A percentile compares a stretch with the other conserved stretches of the same genome.
These are phyloP conservation scores for Procambarus virginalis DNA, from an alignment of 1,140 invertebrate species.

Conservation along the genomic window DNA sequence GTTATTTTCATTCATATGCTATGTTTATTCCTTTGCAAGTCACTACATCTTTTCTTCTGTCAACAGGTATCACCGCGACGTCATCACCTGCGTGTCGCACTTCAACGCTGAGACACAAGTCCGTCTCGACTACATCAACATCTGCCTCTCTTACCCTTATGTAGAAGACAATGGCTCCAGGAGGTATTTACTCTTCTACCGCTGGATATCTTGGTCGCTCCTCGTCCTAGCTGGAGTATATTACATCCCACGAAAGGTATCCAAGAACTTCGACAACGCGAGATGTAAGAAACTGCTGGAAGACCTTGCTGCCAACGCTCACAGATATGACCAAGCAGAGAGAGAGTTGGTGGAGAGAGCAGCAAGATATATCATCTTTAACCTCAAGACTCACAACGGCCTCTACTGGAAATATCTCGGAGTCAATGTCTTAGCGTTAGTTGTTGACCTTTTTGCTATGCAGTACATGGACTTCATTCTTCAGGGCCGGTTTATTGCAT, in stretches of 20 bases:
- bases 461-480: constrained; percentile 67
- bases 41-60: neutral
- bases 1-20: too few species aligned
- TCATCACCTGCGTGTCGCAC: constrained; percentile 64
- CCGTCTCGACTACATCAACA: constrained; percentile 62
- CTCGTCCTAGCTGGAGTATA: constrained; percentile 40
- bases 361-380: constrained; percentile 49
- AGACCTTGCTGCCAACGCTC: constrained; percentile 52
- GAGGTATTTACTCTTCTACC: constrained; percentile 55
- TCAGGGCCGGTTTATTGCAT: constrained; percentile 56
- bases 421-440: constrained; percentile 54
- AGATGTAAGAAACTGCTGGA: constrained; percentile 61
- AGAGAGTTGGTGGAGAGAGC: constrained; percentile 48
- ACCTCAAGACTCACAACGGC: constrained; percentile 64
- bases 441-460: constrained; percentile 64
- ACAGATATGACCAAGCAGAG: constrained; percentile 50
- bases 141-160: constrained; percentile 60
- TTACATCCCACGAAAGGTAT: constrained; percentile 59
- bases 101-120: constrained; percentile 63
- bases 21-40: neutral
- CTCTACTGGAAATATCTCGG: constrained; percentile 59
- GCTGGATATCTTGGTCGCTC: constrained; percentile 57
- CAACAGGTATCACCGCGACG: constrained; percentile 59
- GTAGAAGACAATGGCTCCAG: constrained; percentile 18
- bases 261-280: constrained; percentile 57